phyloP scores from a whole-genome alignment of 2,113 vertebrate genomes.

The Xenopus tropicalis region UCB_Xtro_10.0 CM004445.2:30161501-30162000 shows the following conservation, averaged over 20 bases:
- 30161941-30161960: neutral
- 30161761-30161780: constrained; percentile 3
- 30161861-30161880: too few relatives aligned
- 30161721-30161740: constrained; percentile 24
- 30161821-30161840: too few relatives aligned
- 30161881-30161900: too few relatives aligned
- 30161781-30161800: constrained; percentile 10
- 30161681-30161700: constrained; percentile 23
- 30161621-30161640: constrained; percentile 40
- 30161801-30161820: neutral
- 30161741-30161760: constrained; percentile 30
- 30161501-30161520: neutral
- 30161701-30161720: constrained; percentile 20
- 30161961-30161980: too few relatives aligned
- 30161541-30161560: neutral
- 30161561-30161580: constrained; percentile 8
- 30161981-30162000: too few relatives aligned
- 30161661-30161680: constrained; percentile 30
- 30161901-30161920: too few relatives aligned
- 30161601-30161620: constrained; percentile 32
- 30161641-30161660: constrained; percentile 25
- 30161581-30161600: constrained; percentile 18
- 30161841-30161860: too few relatives aligned
- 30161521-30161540: constrained; percentile 17
- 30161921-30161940: too few relatives aligned